A percentile compares a stretch with the other conserved stretches of the same genome.
phyloP scores from a whole-genome alignment of 2,113 vertebrate species.

The Solenodon paradoxus region DNA sequence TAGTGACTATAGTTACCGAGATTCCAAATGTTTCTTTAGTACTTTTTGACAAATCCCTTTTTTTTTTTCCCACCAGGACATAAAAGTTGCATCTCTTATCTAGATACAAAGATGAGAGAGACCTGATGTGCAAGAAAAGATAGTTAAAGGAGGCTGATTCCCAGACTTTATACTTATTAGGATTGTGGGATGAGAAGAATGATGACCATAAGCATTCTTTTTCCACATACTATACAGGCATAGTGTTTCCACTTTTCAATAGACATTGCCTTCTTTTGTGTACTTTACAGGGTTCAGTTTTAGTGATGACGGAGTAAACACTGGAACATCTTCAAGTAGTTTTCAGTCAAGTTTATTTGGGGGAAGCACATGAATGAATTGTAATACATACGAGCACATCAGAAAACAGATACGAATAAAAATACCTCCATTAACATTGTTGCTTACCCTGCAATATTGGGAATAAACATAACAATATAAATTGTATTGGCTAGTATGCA shows the following conservation, averaged over 20 bases:
- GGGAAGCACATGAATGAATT: neutral
- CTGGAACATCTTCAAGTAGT: neutral
- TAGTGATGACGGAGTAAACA: neutral
- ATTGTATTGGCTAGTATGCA: neutral
- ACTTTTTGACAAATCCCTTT: neutral
- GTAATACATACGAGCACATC: neutral
- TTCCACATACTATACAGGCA: neutral
- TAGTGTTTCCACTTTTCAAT: neutral
- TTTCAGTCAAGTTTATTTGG: neutral
- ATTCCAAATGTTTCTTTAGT: neutral
- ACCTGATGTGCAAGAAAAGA: neutral
- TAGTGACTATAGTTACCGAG: neutral
- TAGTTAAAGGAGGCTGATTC: neutral
- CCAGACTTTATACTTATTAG: neutral
- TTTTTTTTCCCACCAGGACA: neutral
- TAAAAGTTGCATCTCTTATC: neutral
- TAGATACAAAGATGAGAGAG: neutral
- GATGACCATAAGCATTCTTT: neutral
- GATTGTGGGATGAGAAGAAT: neutral
- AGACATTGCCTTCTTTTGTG: neutral
- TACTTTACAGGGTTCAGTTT: neutral
- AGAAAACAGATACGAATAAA: conserved; percentile 25
- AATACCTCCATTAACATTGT: neutral
- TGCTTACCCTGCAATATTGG: conserved; percentile 11
- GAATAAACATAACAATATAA: conserved; percentile 49